phyloP scores from a whole-genome alignment of 1,140 invertebrate genomes.

The Trachymyrmex septentrionalis region DNA sequence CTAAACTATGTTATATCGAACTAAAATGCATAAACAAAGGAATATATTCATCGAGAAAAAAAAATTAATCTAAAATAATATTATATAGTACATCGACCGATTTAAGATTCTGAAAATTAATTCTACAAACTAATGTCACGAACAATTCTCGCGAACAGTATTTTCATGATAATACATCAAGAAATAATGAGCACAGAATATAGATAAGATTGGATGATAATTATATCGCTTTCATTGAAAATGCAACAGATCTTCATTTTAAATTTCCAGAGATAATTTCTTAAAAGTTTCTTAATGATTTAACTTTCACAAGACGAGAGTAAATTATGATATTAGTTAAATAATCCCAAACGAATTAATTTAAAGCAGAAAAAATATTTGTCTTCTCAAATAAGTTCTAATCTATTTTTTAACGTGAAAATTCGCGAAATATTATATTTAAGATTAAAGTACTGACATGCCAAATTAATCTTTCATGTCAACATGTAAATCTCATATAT shows the following conservation, averaged over 20 bases:
- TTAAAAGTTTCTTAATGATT: not conserved
- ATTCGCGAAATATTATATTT: not conserved
- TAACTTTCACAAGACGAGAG: not conserved
- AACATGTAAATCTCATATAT: not conserved
- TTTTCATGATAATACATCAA: not conserved
- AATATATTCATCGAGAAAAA: not conserved
- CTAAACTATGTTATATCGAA: not conserved
- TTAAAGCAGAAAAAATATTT: not conserved
- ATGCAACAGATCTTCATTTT: not conserved
- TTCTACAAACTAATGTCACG: not conserved
- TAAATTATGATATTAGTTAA: not conserved
- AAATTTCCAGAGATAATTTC: not conserved
- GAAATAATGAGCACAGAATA: not conserved
- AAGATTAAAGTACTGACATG: not conserved
- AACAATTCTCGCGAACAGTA: not conserved
- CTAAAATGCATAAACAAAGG: not conserved
- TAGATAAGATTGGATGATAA: slow-evolving; percentile 1
- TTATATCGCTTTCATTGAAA: not conserved
- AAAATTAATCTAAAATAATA: not conserved
- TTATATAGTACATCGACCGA: not conserved
- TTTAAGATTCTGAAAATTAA: not conserved
- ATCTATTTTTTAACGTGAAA: not conserved
- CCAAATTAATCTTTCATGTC: not conserved
- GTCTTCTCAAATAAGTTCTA: not conserved
- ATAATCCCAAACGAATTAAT: not conserved